Evolutionary conservation across 2,888 invertebrate species (phyloP), one percentile per base, ranked within the genome.

Genomic region (Apotomis capreana): DNA sequence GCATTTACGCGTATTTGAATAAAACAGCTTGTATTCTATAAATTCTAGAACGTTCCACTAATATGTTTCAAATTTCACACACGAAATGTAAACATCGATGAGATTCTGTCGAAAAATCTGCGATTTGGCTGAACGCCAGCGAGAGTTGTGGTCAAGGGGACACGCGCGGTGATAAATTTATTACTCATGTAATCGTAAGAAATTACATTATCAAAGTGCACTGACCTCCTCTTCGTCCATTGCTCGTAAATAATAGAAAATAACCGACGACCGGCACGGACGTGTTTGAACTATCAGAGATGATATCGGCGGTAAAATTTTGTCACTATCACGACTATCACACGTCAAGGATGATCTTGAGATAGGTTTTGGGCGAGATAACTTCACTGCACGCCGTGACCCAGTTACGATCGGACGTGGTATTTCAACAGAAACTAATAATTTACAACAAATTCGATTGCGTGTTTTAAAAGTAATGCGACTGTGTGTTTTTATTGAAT

Each of bases 211-310:
- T 70, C 70, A 76, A 74, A 81, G 84, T 77, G 75, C 83, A 85
- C 82, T 83, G 84, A 87, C 87, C 87, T 85, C 81, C 74, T 78
- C 79, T 65, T 80, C 83, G 12, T 80, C 81, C 84, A 84, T 84
- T 59, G 74, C 75, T 74, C 59, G 49, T 69, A 73, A 70, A 75
- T 72, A 63, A 73, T 51, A 46, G 9, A 59, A 74, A 68, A 68
- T 13, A 63, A 55, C 67, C 12, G 58, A 63, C 65, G 44, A 52
- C 65, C 57, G n/a, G 46, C 12, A 37, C 44, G n/a, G 69, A 49
- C 65, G 69, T 74, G 75, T 73, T 70, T 36, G 51, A 15, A 59
- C 67, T 70, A 74, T 70, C 67, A 52, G 51, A 70, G 70, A 62
- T 68, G 54, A 59, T 70, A 68, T 70, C 74, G 44, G 49, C 46